A percentile compares a stretch with the other conserved stretches of the same genome.
These are phyloP conservation scores for Aspidapion aeneum DNA, from an alignment of 2,888 invertebrate species.

Conservation along the genomic window DNA sequence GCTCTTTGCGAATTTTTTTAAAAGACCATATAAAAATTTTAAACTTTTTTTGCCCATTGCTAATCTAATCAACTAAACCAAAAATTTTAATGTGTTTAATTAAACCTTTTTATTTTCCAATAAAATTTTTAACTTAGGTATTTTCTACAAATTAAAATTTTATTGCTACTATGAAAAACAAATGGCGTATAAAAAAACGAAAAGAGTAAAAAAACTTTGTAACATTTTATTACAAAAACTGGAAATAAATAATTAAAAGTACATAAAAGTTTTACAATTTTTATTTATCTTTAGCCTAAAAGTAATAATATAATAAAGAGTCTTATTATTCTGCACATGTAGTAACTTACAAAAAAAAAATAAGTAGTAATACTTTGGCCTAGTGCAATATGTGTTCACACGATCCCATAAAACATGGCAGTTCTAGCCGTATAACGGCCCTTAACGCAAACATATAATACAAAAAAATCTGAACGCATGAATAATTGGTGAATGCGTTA, in stretches of 20 bases:
- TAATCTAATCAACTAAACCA: no score
- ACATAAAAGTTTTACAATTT: conserved; percentile 39
- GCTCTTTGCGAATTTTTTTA: no score
- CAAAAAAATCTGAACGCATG: conserved; percentile 37
- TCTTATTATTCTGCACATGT: conserved; percentile 46
- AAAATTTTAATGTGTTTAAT: neutral
- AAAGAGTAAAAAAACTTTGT: neutral
- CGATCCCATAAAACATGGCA: conserved; percentile 43
- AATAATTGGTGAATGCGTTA: no score
- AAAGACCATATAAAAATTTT: no score
- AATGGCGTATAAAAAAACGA: no score
- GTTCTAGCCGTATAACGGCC: conserved; percentile 38
- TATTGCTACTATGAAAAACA: no score
- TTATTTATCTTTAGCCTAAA: conserved; percentile 46
- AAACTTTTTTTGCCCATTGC: no score
- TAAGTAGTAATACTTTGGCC: conserved; percentile 49
- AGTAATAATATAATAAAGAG: conserved; percentile 44
- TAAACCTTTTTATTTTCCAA: no score
- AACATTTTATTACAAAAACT: conserved; percentile 5
- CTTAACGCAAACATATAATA: conserved; percentile 26
- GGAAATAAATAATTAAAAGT: conserved; percentile 15
- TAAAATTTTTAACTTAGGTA: no score
- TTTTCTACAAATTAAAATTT: no score
- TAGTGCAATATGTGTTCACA: conserved; percentile 43
- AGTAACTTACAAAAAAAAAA: conserved; percentile 46